Conservation (phyloP, 2,797 vertebrate species). For the Rhabdomys pumilio region DNA sequence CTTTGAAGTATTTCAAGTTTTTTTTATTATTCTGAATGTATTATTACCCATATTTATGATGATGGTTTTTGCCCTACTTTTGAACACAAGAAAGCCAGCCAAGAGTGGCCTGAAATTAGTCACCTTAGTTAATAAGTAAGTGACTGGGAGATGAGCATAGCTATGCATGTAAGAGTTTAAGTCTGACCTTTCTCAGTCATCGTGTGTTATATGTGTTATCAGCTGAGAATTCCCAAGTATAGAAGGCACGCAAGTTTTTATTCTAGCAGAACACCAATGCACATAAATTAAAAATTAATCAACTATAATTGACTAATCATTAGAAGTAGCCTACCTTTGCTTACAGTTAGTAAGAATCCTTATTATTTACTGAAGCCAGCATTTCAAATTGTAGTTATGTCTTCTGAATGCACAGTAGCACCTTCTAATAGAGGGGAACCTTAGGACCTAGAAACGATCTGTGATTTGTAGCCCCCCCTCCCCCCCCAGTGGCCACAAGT, state of each 20-base stretch:
- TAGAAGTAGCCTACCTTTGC: constrained; percentile 12
- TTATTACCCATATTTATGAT: constrained; percentile 46
- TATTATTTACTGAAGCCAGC: constrained; percentile 36
- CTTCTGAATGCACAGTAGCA: constrained; percentile 45
- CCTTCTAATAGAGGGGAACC: constrained; percentile 50
- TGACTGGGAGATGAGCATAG: constrained; percentile 59
- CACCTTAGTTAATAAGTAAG: constrained; percentile 75
- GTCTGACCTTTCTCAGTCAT: constrained; percentile 55
- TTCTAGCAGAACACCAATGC: neutral
- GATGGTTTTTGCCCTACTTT: constrained; percentile 72
- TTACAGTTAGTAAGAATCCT: constrained; percentile 52
- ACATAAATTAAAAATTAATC: neutral
- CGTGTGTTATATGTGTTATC: neutral
- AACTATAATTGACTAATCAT: neutral
- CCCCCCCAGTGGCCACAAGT: too few species aligned
- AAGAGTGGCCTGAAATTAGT: constrained; percentile 68
- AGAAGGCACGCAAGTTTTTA: constrained; percentile 59
- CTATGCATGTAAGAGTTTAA: constrained; percentile 70
- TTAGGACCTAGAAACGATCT: neutral
- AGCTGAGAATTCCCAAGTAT: constrained; percentile 66
- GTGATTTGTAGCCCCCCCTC: neutral
- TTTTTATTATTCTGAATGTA: constrained; percentile 66
- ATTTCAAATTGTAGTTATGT: constrained; percentile 63
- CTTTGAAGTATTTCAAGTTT: constrained; percentile 57
- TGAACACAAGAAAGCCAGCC: constrained; percentile 57